phyloP scores from a whole-genome alignment of 2,888 invertebrate genomes.

The Oasisia sp. region DNA sequence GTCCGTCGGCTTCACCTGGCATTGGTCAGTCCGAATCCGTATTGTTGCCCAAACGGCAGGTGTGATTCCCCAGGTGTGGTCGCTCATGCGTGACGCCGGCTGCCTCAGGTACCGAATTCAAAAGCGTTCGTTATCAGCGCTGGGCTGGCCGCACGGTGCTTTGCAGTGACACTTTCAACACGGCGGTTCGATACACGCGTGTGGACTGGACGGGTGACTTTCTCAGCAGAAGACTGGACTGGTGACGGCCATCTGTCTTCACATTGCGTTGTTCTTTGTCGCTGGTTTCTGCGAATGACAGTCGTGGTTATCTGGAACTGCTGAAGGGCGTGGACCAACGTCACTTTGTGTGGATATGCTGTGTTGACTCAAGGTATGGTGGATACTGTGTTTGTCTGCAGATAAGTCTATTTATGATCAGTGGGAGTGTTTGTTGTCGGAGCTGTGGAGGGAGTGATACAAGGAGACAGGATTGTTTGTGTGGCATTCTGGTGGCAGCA shows the following conservation, averaged over 20 bases:
- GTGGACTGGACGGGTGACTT: neutral
- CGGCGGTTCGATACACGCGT: neutral
- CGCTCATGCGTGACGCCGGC: neutral
- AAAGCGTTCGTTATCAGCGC: neutral
- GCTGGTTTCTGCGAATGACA: neutral
- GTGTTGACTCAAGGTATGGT: constrained; percentile 17
- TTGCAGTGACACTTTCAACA: neutral
- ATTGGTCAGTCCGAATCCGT: neutral
- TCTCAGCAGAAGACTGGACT: neutral
- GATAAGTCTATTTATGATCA: neutral
- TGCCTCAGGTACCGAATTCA: neutral
- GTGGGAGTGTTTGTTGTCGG: no score
- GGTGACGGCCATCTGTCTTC: neutral
- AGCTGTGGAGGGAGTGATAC: neutral
- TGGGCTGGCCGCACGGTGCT: neutral
- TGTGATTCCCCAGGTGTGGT: neutral
- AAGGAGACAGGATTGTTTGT: neutral
- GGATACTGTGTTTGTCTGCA: neutral
- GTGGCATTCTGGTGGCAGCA: neutral
- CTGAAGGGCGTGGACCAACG: neutral
- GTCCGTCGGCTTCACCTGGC: neutral
- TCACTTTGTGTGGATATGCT: neutral
- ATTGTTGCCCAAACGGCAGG: neutral
- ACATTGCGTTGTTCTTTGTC: neutral
- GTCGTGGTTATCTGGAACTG: neutral